Conservation (phyloP, 2,888 invertebrate species). For the Auanema freiburgensis region DNA sequence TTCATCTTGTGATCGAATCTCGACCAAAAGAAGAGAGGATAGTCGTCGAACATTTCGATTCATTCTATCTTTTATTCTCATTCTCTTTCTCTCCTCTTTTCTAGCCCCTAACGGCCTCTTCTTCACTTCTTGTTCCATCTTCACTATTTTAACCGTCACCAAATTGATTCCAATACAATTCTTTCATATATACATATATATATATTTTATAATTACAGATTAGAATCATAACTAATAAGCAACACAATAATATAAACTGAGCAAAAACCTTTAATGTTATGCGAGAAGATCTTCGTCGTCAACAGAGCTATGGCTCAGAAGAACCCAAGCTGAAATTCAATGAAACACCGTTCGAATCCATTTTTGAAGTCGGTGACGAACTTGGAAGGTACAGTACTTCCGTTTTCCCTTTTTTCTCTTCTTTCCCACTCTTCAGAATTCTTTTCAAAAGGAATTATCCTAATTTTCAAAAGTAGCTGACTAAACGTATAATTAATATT, state of each 20-base stretch:
- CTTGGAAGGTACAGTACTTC: conserved; percentile 68
- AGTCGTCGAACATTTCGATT: conserved; percentile 9
- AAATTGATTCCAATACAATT: conserved; percentile 3
- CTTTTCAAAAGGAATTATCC: background rate
- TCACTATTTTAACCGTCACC: background rate
- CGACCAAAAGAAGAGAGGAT: background rate
- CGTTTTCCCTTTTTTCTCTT: conserved; percentile 1
- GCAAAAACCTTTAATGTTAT: conserved; percentile 4
- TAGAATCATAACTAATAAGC: too few relatives aligned
- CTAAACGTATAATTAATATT: conserved; percentile 42
- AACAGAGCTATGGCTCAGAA: conserved; percentile 6
- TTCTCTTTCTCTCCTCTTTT: conserved; percentile 1
- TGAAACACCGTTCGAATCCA: conserved; percentile 69
- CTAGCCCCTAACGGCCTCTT: background rate
- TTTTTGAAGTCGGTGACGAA: conserved; percentile 70
- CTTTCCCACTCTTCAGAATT: background rate
- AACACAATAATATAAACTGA: too few relatives aligned
- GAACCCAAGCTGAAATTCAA: conserved; percentile 34
- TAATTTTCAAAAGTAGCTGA: background rate
- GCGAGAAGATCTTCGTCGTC: conserved; percentile 18
- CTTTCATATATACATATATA: background rate
- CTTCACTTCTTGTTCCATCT: background rate
- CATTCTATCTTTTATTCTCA: conserved; percentile 4
- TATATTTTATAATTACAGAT: too few relatives aligned
- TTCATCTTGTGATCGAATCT: background rate